These are phyloP conservation scores for Hybognathus amarus DNA, from an alignment of 2,797 vertebrate species.

Conservation along the genomic window DNA sequence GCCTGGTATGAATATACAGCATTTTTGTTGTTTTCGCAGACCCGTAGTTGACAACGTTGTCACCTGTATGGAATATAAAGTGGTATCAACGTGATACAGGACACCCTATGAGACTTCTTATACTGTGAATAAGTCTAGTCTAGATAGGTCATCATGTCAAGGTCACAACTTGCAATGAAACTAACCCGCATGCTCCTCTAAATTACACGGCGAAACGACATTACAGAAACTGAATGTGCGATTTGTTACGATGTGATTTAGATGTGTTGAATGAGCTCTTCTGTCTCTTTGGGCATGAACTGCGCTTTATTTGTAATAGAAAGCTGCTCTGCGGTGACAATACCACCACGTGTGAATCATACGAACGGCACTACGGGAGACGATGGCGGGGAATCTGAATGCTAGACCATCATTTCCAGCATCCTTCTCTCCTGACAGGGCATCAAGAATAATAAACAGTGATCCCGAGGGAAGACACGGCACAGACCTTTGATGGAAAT, in stretches of 20 bases:
- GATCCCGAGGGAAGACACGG: constrained; percentile 51
- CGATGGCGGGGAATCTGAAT: constrained; percentile 31
- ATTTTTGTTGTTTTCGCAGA: not conserved
- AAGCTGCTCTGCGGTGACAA: constrained; percentile 42
- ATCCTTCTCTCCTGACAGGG: constrained; percentile 48
- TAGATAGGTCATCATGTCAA: not conserved
- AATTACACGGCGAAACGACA: not conserved
- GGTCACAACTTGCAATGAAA: constrained; percentile 17
- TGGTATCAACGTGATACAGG: not conserved
- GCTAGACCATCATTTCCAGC: constrained; percentile 25
- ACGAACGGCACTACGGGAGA: not conserved
- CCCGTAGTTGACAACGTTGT: not conserved
- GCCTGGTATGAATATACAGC: too few species aligned
- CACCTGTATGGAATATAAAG: not conserved
- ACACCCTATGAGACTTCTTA: not conserved
- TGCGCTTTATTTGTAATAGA: constrained; percentile 76
- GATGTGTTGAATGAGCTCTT: constrained; percentile 71
- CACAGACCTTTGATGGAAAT: constrained; percentile 42
- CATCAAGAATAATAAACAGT: constrained; percentile 38
- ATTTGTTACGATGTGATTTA: constrained; percentile 70
- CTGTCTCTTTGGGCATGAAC: constrained; percentile 72
- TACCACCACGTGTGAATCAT: not conserved
- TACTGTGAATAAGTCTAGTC: not conserved
- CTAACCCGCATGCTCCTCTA: constrained; percentile 47
- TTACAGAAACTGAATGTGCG: not conserved